phyloP scores from a whole-genome alignment of 2,113 vertebrate genomes.

The Bufo gargarizans region DNA sequence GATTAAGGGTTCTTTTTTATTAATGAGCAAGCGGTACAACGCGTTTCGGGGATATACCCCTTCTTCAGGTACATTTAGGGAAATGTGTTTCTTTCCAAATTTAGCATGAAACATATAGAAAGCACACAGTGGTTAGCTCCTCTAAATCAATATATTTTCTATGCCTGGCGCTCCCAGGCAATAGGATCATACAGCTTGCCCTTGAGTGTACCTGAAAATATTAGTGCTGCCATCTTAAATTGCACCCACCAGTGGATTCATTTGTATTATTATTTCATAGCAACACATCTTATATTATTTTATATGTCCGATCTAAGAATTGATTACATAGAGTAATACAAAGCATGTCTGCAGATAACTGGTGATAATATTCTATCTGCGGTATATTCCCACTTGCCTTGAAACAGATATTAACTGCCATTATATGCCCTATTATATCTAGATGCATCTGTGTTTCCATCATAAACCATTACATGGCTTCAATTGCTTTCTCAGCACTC shows the following conservation, averaged over 20 bases:
- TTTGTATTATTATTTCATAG: neutral
- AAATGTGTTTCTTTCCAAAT: no score
- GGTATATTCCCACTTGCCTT: slow-evolving; percentile 30
- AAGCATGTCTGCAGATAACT: slow-evolving; percentile 10
- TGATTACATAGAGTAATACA: slow-evolving; percentile 13
- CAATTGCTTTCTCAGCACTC: slow-evolving; percentile 45
- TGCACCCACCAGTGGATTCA: neutral
- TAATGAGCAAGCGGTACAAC: no score
- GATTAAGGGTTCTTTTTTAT: no score
- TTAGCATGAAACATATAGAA: no score
- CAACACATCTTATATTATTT: neutral
- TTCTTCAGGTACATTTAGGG: no score
- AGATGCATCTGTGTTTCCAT: slow-evolving; percentile 38
- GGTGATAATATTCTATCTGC: neutral
- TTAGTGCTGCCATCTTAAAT: neutral
- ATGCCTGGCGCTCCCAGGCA: neutral
- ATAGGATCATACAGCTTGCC: no score
- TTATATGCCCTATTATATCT: slow-evolving; percentile 6
- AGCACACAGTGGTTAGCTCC: no score
- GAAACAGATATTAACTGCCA: slow-evolving; percentile 1
- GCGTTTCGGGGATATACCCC: no score
- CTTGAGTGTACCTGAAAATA: neutral
- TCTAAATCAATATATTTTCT: neutral
- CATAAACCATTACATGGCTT: slow-evolving; percentile 31
- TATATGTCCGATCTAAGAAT: slow-evolving; percentile 1